Evolutionary conservation across 2,888 invertebrate genomes (phyloP), one percentile per base, ranked within the genome.

Genomic region (Busseola fusca): DNA sequence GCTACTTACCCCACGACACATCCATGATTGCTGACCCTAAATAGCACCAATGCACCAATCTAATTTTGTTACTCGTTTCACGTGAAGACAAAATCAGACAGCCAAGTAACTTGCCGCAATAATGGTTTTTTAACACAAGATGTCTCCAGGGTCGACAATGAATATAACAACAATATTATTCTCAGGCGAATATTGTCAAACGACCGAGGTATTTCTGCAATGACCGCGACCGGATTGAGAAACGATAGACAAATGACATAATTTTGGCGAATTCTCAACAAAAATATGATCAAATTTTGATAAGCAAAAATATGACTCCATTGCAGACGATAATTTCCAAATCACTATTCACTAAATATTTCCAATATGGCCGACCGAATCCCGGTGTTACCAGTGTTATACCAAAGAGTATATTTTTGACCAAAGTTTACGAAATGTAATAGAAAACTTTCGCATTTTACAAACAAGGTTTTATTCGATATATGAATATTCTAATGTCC

Each of bases 1-100:
- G 79, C 86, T 85, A 92, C 97, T 91, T 94, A 97, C 97, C 97
- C 97, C 97, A 97, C 91, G 97, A 97, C 93, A 97, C 97, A 86
- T 97, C 97, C 97, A 97, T 97, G 91, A 87, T 94, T 93, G 90
- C 88, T 84, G 89, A 90, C 87, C 85, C 85, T 90, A 69, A 81
- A 86, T 90, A 94, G 92, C 94, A 50, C 48, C 48, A 48, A 94
- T 40, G 40, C 40, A 40, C 93, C 92, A 91, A 92, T 91, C 88
- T 89, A 91, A 91, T 92, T 93, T 91, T 91, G 90, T 89, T 91
- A 91, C 90, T 90, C 90, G 84, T 93, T 94, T 93, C 90, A 92
- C 93, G 91, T 90, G 93, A 93, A 92, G 92, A 91, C 93, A 89
- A 94, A 93, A 89, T 91, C 91, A 88, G 90, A 92, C 93, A 91